These are phyloP conservation scores for Albula goreensis DNA, from an alignment of 2,113 vertebrate genomes.

Conservation along the genomic window DNA sequence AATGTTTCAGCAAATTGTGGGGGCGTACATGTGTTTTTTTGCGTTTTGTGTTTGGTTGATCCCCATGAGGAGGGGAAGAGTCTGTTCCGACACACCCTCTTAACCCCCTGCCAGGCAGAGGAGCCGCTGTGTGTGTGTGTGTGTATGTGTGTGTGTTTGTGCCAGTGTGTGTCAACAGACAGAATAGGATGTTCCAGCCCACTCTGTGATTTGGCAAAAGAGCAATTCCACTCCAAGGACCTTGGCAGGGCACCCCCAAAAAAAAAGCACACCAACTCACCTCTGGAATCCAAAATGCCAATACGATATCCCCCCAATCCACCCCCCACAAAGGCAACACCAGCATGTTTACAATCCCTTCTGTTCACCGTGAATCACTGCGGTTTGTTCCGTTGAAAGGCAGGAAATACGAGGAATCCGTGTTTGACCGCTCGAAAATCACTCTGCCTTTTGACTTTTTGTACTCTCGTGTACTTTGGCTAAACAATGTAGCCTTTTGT, in stretches of 20 bases:
- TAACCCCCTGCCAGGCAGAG: not conserved
- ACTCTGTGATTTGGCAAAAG: not conserved
- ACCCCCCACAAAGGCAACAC: not conserved
- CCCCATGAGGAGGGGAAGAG: no score
- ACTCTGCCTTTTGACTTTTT: not conserved
- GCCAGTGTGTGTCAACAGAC: not conserved
- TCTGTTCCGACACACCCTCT: no score
- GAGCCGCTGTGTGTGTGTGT: no score
- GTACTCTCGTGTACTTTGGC: not conserved
- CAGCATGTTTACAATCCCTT: not conserved
- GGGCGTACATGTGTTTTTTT: not conserved
- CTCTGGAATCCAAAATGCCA: slow-evolving; percentile 37
- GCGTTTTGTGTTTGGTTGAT: not conserved
- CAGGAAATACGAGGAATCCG: no score
- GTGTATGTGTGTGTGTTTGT: not conserved
- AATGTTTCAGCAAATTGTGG: not conserved
- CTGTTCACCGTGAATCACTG: not conserved
- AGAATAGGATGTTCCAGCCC: not conserved
- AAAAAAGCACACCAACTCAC: slow-evolving; percentile 22
- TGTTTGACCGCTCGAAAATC: not conserved
- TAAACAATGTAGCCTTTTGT: not conserved
- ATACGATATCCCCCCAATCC: slow-evolving; percentile 6
- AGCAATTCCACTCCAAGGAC: not conserved
- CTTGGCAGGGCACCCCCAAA: not conserved
- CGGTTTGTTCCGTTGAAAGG: not conserved